Evolutionary conservation across 1,140 invertebrate genomes (phyloP), one percentile per base, ranked within the genome.

Genomic region (Centruroides sculpturatus): DNA sequence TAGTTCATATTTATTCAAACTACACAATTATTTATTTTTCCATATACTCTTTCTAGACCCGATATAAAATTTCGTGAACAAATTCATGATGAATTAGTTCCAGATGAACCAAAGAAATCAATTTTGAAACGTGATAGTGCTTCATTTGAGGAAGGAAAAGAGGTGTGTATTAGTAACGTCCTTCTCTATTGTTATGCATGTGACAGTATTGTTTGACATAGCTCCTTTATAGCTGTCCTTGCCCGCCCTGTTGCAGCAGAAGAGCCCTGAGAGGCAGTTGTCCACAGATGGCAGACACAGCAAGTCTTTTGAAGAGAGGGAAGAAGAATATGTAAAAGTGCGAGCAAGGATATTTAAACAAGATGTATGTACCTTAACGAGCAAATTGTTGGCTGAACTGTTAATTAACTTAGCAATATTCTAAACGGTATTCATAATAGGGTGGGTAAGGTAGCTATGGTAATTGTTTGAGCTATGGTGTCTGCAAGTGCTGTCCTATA

Each of bases 271-370:
- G 66, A 71, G 83, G 61, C 70, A 81, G 67, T 78, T 76, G 48
- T 78, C 81, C 13, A 79, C 81, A 56, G 82, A 85, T 64, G 82
- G 80, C 60, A 78, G 84, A 58, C 78, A 87, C 53, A 88, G 85
- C 70, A 90, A 91, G 73, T 92, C 88, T 66, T 86, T 92, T 69
- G 90, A 94, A 73, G 89, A 94, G 73, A 76, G 91, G 35, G 88
- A 92, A 70, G 84, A 86, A 68, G 87, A 92, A 64, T 92, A 92
- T 72, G 86, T 90, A 68, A 82, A 84, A 68, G 86, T 82, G 35
- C 77, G 86, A 48, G 79, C 83, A 65, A 79, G 89, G 72, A 92
- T 92, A 74, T 92, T 92, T 69, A 86, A 85, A 74, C 66, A 79
- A 73, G 79, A 81, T 74, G 64, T 81, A 75, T 61, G 76, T 77